Percentiles rank a stretch among this genome's conserved stretches.
phyloP scores from a whole-genome alignment of 1,140 invertebrate species.

The Dysdera silvatica region DNA sequence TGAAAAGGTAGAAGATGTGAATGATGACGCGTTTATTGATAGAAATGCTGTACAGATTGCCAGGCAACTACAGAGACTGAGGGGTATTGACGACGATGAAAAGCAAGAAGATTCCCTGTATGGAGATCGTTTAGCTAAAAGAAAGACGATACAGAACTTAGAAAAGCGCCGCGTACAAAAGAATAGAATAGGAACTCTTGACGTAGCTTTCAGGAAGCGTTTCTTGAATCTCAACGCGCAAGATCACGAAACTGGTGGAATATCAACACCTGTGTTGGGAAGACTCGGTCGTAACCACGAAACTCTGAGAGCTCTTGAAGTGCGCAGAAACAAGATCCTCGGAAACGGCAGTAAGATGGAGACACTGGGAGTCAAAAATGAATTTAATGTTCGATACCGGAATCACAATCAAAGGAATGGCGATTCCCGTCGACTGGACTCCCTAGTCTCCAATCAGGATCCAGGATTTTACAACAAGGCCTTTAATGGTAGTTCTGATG shows the following conservation, averaged over 20 bases:
- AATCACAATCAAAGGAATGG: not conserved
- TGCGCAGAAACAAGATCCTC: conserved; percentile 75
- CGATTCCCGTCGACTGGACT: not conserved
- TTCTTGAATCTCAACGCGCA: conserved; percentile 76
- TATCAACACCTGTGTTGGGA: conserved; percentile 68
- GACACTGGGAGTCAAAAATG: conserved; percentile 80
- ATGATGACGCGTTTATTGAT: conserved; percentile 75
- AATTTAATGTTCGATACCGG: conserved; percentile 48
- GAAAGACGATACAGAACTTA: conserved; percentile 83
- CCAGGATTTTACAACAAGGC: conserved; percentile 7
- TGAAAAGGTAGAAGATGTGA: conserved; percentile 61
- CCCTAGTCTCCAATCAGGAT: conserved; percentile 3
- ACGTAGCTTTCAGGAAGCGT: conserved; percentile 86
- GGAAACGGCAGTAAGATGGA: conserved; percentile 74
- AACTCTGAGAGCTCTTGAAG: conserved; percentile 71
- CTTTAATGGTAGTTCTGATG: conserved; percentile 19
- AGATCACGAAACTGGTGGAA: conserved; percentile 40
- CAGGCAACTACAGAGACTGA: conserved; percentile 64
- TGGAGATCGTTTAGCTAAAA: conserved; percentile 68
- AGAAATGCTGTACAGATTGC: conserved; percentile 90
- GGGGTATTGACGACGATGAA: conserved; percentile 52
- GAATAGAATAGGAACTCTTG: conserved; percentile 73
- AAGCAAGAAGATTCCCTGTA: conserved; percentile 62
- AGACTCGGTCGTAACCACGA: conserved; percentile 73
- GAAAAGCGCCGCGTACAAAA: conserved; percentile 75